These are phyloP conservation scores for Dermolepida albohirtum DNA, from an alignment of 2,888 invertebrate species.

Conservation along the genomic window DNA sequence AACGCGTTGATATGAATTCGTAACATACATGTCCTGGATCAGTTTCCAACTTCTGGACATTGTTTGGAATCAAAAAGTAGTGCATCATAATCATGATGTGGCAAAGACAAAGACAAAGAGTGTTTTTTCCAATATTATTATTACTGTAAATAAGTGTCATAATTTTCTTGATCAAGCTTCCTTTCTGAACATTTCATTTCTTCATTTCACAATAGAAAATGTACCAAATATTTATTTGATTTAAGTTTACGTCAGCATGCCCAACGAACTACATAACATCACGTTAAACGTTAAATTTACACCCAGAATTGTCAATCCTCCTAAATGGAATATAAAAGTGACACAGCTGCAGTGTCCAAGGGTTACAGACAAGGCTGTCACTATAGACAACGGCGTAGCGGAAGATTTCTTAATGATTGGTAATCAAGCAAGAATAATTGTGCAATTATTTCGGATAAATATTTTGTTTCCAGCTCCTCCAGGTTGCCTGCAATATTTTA, in stretches of 20 bases:
- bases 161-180: no score
- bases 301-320: conserved; percentile 36
- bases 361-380: conserved; percentile 40
- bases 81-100: no score
- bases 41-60: no score
- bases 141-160: no score
- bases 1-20: no score
- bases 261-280: conserved; percentile 9
- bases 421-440: conserved; percentile 34
- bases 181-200: no score
- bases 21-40: no score
- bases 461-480: conserved; percentile 67
- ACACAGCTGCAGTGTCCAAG: conserved; percentile 62
- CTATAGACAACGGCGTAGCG: conserved; percentile 45
- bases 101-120: no score
- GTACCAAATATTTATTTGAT: conserved; percentile 56
- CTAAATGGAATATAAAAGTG: conserved; percentile 57
- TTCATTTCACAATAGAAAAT: background rate
- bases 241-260: conserved; percentile 64
- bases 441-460: background rate
- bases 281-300: conserved; percentile 27
- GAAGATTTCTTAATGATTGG: conserved; percentile 54
- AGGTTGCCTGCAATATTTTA: conserved; percentile 77
- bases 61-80: no score
- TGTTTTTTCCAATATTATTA: no score